Base-by-base conservation (phyloP, 1,140 invertebrate species). In the Drosophila nigrodunni region DNA sequence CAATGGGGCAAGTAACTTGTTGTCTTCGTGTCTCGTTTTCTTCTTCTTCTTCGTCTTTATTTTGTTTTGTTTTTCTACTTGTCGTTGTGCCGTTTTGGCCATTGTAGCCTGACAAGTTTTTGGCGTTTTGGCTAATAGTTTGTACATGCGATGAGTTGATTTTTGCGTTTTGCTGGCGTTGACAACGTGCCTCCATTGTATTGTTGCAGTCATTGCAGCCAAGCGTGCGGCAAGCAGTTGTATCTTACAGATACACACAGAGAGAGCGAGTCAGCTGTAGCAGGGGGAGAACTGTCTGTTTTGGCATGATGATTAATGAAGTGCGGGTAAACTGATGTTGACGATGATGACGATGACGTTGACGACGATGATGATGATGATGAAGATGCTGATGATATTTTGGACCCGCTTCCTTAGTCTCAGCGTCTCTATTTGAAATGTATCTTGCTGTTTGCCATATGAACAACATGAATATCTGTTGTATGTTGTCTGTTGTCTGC, bases 291-390 rank as follows among this genome's bases (percentile, higher is more conserved):
- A 9, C 59, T 68, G 79, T 74, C 70, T 71, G 80, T 65, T 86
- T 86, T 80, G 82, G 80, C 82, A 78, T 69, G 73, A 83, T 91
- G 89, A 91, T 91, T 91, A 91, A 91, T 91, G 89, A 87, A 91
- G 89, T 91, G 90, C 89, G 89, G 76, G 58, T 72, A 70, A 77
- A 68, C 43, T 71, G 59, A 71, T 71, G 67, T 18, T 7, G n/a
- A 10, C 25, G 30, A 49, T 21, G 35, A 50, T 46, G 44, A 21
- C 4, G 18, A 3, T 37, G 41, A 59, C 43, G 52, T 47, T 25
- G 50, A 61, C 72, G 67, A 43, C 59, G 67, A 57, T 61, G 76
- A 43, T 64, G 67, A 57, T 61, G 76, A 58, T 69, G 78, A 55
- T 62, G 57, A 35, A 39, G 72, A 46, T 65, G 62, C 25, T 54